These are phyloP conservation scores for Eulemur rubriventer DNA, from an alignment of 2,797 vertebrate species.

Conservation along the genomic window DNA sequence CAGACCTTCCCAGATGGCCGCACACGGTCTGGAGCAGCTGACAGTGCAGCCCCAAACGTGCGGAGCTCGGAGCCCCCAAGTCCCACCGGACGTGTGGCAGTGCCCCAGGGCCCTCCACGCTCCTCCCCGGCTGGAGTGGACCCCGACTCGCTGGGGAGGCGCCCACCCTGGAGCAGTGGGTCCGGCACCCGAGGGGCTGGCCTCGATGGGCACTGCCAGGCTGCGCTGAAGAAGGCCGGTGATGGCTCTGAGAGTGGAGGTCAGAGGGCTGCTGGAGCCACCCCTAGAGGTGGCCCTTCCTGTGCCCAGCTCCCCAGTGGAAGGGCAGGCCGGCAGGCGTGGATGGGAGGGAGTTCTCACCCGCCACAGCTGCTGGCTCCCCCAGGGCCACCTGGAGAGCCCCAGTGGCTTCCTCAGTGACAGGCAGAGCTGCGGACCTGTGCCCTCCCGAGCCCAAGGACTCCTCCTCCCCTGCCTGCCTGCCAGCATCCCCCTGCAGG, in stretches of 20 bases:
- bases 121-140: not conserved
- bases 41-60: not conserved
- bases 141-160: not conserved
- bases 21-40: not conserved
- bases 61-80: not conserved
- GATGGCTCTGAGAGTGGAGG: not conserved
- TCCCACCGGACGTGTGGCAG: not conserved
- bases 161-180: not conserved
- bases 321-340: not conserved
- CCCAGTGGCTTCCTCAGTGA: not conserved
- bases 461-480: accelerated
- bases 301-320: not conserved
- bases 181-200: accelerated
- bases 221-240: not conserved
- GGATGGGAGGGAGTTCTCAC: not conserved
- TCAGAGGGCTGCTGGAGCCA: not conserved
- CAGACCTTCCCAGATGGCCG: not conserved
- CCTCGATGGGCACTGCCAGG: not conserved
- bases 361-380: not conserved
- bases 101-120: not conserved
- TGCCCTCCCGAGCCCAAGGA: not conserved
- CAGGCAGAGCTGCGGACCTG: not conserved
- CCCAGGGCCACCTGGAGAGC: not conserved
- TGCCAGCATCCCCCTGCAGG: not conserved
- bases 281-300: not conserved